Base-by-base conservation (phyloP, 2,113 vertebrate genomes). In the Ochotona curzoniae region DNA sequence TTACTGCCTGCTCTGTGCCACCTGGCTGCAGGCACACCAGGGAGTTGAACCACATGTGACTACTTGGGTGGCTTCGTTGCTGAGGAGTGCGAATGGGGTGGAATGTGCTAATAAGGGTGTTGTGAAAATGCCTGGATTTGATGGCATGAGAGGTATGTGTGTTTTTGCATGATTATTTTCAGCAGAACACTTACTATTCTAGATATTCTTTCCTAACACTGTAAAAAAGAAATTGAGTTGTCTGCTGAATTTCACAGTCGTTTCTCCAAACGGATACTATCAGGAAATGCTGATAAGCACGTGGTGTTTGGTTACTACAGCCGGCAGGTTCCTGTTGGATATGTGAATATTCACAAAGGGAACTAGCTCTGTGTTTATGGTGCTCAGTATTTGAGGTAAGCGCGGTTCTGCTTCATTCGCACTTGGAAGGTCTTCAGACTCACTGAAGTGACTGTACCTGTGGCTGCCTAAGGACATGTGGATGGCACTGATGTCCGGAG, bases 1-100 rank as follows among this genome's bases (percentile, higher is more conserved):
- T 91, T 78, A 61, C 47, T 54, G 91, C 85, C 14, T 75, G 17
- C 25, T 80, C 69, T 66, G 1, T 89, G 78, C 54, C 61, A 83
- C 66, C 71, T 63, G 81, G 30, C 90, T 92, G 60, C 30, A 49
- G 61, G 76, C 30, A 14, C 30, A 93, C 47, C 30, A 25, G 51
- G 11, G 60, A 93, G 54, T 83, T 83, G 38, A 67, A 49, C 63
- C 75, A 12, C 76, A 83, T 83, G 74, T 89, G n/a, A 73, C 76
- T 80, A 76, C 91, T 87, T 93, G 93, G 86, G 93, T 89, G 91
- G 91, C 89, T 97, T 87, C 71, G 54, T 47, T 67, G 63, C 71
- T 60, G 76, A 85, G 21, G 23, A 60, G 69, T 57, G 79, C 61
- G 60, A 89, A 95, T 32, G 17, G 30, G 15, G 21, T 93, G 78